A percentile compares a stretch with the other conserved stretches of the same genome.
Evolutionary conservation across 2,888 invertebrate species (phyloP).

Genomic region (Macrophya alboannulata): DNA sequence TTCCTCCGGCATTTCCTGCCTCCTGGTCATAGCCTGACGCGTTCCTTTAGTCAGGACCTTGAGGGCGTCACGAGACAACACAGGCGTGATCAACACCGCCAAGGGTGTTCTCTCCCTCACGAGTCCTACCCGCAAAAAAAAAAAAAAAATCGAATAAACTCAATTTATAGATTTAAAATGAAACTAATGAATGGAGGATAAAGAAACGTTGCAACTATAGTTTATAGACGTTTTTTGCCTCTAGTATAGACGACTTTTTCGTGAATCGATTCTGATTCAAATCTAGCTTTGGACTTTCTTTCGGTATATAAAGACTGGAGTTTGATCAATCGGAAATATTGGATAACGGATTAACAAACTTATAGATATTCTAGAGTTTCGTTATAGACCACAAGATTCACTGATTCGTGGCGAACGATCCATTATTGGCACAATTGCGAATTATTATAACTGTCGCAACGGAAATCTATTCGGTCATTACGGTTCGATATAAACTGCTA

Average conservation of each 20-base stretch:
- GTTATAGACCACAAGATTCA: conserved; percentile 17
- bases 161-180: background rate
- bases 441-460: conserved; percentile 13
- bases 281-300: background rate
- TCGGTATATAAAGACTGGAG: background rate
- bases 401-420: conserved; percentile 19
- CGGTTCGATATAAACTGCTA: background rate
- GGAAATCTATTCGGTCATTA: conserved; percentile 2
- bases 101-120: conserved; percentile 69
- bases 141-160: conserved; percentile 20
- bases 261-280: background rate
- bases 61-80: conserved; percentile 68
- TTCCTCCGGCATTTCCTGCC: conserved; percentile 6
- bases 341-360: conserved; percentile 33
- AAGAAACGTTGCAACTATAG: background rate
- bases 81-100: conserved; percentile 67
- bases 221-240: background rate
- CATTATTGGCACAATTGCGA: background rate
- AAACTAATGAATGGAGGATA: background rate
- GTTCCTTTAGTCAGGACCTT: conserved; percentile 67
- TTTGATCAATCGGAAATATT: conserved; percentile 20
- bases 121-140: conserved; percentile 62
- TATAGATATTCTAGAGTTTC: background rate
- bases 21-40: background rate
- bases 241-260: background rate